Conservation (phyloP, 2,797 vertebrate species). For the Iguana delicatissima region DNA sequence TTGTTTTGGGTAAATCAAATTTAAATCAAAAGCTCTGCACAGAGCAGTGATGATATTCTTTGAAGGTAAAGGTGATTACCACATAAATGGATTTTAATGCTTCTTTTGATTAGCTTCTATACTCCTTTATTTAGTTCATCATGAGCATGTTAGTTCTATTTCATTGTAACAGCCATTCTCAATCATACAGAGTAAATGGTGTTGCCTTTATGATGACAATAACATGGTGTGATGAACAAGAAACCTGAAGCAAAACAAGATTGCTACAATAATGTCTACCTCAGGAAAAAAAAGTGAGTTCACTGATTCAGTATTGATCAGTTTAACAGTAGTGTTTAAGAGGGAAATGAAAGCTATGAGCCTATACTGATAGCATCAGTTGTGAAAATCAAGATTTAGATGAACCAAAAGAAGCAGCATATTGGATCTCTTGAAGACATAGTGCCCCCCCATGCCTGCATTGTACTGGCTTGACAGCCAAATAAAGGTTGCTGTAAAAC, state of each 20-base stretch:
- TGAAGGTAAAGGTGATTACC: slow-evolving; percentile 39
- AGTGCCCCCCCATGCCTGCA: not conserved
- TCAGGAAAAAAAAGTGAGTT: slow-evolving; percentile 1
- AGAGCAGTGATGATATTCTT: slow-evolving; percentile 9
- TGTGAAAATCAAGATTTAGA: not conserved
- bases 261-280: slow-evolving; percentile 22
- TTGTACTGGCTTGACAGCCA: not conserved
- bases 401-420: not conserved
- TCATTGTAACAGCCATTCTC: not conserved
- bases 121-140: slow-evolving; percentile 26
- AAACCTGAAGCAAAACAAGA: slow-evolving; percentile 33
- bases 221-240: slow-evolving; percentile 16
- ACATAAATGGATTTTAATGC: slow-evolving; percentile 35
- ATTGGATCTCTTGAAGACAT: not conserved
- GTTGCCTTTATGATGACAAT: slow-evolving; percentile 18
- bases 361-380: not conserved
- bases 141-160: not conserved
- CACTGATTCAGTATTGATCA: slow-evolving; percentile 10
- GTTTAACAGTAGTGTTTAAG: not conserved
- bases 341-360: not conserved
- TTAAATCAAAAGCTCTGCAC: not conserved
- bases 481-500: not conserved
- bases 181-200: slow-evolving; percentile 1
- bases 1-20: slow-evolving; percentile 28
- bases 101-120: slow-evolving; percentile 26